These are phyloP conservation scores for Myotis yumanensis DNA, from an alignment of 2,113 vertebrate species.

Conservation along the genomic window DNA sequence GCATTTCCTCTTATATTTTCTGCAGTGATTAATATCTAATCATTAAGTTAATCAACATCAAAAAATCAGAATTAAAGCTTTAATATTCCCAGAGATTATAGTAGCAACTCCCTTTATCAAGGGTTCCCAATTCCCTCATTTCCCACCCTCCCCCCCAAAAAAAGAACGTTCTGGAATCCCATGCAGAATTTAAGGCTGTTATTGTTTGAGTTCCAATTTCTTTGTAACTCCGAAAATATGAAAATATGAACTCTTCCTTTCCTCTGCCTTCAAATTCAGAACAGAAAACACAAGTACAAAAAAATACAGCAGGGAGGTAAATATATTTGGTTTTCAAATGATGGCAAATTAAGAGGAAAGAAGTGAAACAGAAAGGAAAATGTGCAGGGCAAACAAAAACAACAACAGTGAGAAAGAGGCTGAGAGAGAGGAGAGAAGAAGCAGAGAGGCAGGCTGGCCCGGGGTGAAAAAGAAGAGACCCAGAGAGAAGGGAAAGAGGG, in stretches of 20 bases:
- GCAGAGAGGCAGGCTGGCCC: background rate
- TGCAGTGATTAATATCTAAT: background rate
- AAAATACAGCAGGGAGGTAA: background rate
- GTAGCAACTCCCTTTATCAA: background rate
- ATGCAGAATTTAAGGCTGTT: background rate
- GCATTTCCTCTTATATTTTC: background rate
- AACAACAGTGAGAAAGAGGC: background rate
- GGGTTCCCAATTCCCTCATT: background rate
- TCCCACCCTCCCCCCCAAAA: too few relatives aligned
- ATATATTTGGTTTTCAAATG: constrained; percentile 16
- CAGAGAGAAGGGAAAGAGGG: background rate
- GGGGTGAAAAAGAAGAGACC: background rate
- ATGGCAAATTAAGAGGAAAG: background rate
- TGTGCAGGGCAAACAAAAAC: too few relatives aligned
- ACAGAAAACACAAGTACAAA: constrained; percentile 16
- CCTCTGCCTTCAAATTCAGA: constrained; percentile 36
- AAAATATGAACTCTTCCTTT: constrained; percentile 32
- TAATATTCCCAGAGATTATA: background rate
- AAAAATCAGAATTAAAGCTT: constrained; percentile 45
- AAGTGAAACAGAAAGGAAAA: background rate
- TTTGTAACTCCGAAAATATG: background rate
- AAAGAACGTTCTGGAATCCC: background rate
- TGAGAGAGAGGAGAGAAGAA: background rate
- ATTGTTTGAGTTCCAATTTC: background rate
- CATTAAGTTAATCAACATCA: background rate